Base-by-base conservation (phyloP, 2,888 invertebrate species). In the Heliconius sara region DNA sequence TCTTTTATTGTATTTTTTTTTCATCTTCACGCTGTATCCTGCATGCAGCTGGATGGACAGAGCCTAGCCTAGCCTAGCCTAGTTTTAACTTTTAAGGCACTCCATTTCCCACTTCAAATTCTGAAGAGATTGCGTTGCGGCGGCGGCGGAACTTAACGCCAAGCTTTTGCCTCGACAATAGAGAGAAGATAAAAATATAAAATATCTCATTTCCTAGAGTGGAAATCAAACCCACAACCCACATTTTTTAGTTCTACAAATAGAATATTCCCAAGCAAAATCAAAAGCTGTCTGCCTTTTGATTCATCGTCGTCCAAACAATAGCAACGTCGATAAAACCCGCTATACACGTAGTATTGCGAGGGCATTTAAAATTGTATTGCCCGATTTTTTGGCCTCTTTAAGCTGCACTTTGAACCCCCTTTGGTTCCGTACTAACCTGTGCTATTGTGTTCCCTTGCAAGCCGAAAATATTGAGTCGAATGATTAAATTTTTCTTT, bases 351-450 rank as follows among this genome's bases (percentile, higher is more conserved):
- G 70, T 13, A 65, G 70, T 67, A 70, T 67, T 57, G 57, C 30
- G 72, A 68, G 77, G 80, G 73, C 77, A 80, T 80, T 80, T 77
- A 77, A 80, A 80, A 73, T 74, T 74, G 78, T 67, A 80, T 80
- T 75, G 77, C 52, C 63, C 66, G 60, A 60, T 77, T 70, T 80
- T 77, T 77, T 70, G 52, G 65, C 12, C 76, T 76, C 74, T 75
- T 77, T 52, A 43, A 67, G 67, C 76, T 77, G 63, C 73, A 52
- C 66, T 39, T 66, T 75, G 67, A 34, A 10, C n/a, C 74, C 78
- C 63, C 19, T 75, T 47, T 43, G 60, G 27, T 25, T 34, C 39
- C 22, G 70, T 34, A 25, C 65, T 70, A 77, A 80, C 70, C 68
- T 79, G 70, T 80, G 72, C 79, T 66, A 76, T 77, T 79, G 76